These are phyloP conservation scores for Dioctria rufipes DNA, from an alignment of 2,888 invertebrate genomes.

Conservation along the genomic window DNA sequence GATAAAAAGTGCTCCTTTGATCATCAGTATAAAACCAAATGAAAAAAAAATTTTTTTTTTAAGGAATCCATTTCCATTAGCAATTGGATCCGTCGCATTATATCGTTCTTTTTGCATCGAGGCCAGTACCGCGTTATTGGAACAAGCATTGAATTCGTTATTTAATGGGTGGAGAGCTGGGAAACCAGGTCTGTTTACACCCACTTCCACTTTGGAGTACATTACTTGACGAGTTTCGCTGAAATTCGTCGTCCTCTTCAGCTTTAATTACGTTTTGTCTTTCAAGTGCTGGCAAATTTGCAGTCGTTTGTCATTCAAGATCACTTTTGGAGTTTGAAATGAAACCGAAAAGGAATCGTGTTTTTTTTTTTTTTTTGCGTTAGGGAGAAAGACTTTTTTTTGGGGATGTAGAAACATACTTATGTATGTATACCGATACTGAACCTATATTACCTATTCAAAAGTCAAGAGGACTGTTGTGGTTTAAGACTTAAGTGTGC, in stretches of 20 bases:
- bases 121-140: not conserved
- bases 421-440: too few relatives aligned
- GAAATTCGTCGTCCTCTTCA: constrained; percentile 26
- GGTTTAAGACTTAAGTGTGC: too few relatives aligned
- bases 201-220: not conserved
- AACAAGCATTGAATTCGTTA: not conserved
- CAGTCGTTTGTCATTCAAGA: constrained; percentile 39
- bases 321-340: not conserved
- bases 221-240: constrained; percentile 1
- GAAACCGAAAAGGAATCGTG: too few relatives aligned
- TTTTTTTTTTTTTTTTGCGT: too few relatives aligned
- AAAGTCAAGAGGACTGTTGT: too few relatives aligned
- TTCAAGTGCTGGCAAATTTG: constrained; percentile 28
- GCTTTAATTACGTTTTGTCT: constrained; percentile 38
- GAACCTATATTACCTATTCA: too few relatives aligned
- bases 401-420: too few relatives aligned
- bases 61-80: constrained; percentile 38
- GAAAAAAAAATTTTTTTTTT: not conserved
- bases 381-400: too few relatives aligned
- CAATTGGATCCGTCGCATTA: not conserved
- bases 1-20: constrained; percentile 7
- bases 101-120: too few relatives aligned
- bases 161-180: not conserved
- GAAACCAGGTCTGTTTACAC: constrained; percentile 15
- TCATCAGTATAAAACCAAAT: not conserved